phyloP scores from a whole-genome alignment of 1,140 invertebrate species.

The Caerostris darwini region DNA sequence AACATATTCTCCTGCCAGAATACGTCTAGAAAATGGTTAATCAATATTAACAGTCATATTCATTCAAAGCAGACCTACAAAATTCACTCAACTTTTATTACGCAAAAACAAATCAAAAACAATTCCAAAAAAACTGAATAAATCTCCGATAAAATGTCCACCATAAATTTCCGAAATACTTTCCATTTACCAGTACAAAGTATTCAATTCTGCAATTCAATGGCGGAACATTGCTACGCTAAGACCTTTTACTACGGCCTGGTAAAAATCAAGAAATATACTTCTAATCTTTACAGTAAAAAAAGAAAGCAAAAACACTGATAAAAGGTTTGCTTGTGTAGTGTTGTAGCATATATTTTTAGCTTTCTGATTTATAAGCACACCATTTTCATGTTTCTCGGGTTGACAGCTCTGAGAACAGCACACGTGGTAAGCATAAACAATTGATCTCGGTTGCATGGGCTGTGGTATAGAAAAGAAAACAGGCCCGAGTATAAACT shows the following conservation, averaged over 20 bases:
- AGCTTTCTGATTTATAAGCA: conserved; percentile 49
- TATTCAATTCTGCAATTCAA: conserved; percentile 23
- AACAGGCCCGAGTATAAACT: neutral
- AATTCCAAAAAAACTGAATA: neutral
- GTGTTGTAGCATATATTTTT: conserved; percentile 26
- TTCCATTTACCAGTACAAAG: conserved; percentile 21
- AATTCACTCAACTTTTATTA: too few species aligned
- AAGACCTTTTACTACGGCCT: neutral
- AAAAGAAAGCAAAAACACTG: neutral
- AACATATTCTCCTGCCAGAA: too few species aligned
- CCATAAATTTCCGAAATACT: neutral
- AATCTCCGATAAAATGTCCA: neutral
- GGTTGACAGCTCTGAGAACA: conserved; percentile 37
- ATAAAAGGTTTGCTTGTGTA: conserved; percentile 10
- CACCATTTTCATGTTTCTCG: conserved; percentile 24
- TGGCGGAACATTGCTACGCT: neutral
- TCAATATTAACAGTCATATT: too few species aligned
- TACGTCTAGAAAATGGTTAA: too few species aligned
- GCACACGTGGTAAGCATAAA: conserved; percentile 17
- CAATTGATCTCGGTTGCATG: conserved; percentile 25
- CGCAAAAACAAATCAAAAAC: neutral
- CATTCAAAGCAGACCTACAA: too few species aligned
- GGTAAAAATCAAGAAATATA: conserved; percentile 5
- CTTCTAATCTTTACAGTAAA: neutral
- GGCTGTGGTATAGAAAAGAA: neutral